A percentile compares a stretch with the other conserved stretches of the same genome.
Conservation (phyloP, 1,140 invertebrate species). For the Dendrolimus punctatus region DNA sequence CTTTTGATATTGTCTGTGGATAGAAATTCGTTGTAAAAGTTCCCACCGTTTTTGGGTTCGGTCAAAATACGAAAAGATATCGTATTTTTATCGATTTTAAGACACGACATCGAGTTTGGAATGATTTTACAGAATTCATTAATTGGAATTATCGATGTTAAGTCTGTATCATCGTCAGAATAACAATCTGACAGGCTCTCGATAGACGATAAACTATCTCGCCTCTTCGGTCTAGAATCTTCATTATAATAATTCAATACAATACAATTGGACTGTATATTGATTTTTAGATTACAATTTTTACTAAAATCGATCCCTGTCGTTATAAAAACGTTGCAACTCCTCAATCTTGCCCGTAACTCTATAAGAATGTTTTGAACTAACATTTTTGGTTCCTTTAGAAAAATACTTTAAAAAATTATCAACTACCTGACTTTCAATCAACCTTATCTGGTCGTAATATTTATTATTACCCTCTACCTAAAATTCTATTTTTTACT, state of each 20-base stretch:
- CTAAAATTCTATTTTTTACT: constrained; percentile 29
- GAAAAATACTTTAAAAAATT: no score
- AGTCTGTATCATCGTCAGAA: constrained; percentile 48
- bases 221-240: constrained; percentile 32
- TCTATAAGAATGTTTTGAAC: constrained; percentile 61
- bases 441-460: constrained; percentile 49
- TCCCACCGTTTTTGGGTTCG: constrained; percentile 60
- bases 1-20: constrained; percentile 26
- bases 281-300: constrained; percentile 63
- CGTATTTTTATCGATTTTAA: constrained; percentile 59
- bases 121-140: constrained; percentile 60
- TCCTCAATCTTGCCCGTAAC: constrained; percentile 68
- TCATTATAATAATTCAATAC: constrained; percentile 60
- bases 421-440: constrained; percentile 30
- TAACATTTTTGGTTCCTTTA: no score
- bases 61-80: constrained; percentile 66
- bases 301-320: constrained; percentile 55
- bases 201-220: constrained; percentile 55
- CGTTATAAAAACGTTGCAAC: constrained; percentile 73
- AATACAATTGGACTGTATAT: constrained; percentile 61
- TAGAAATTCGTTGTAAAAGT: constrained; percentile 71
- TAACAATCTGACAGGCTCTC: constrained; percentile 55
- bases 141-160: constrained; percentile 47
- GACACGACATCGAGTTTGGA: constrained; percentile 65
- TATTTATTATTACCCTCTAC: constrained; percentile 9